Percentiles rank a stretch among this genome's conserved stretches.
Conservation (phyloP, 2,797 vertebrate genomes). For the Oceanodroma leucorhoa region DNA sequence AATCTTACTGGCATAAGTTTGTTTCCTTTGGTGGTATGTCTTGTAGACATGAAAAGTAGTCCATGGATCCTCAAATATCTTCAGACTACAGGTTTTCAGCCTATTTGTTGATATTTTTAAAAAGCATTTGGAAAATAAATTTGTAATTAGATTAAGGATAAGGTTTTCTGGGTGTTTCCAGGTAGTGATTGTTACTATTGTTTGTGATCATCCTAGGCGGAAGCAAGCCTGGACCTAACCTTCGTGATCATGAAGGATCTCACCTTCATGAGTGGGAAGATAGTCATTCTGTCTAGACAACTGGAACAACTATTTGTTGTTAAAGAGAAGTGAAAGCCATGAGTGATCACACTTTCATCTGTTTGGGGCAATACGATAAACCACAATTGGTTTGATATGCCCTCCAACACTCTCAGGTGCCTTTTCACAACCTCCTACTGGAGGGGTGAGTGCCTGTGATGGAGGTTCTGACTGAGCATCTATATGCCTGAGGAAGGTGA, state of each 20-base stretch:
- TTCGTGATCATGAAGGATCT: neutral
- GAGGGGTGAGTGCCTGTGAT: neutral
- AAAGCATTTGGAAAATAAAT: neutral
- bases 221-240: neutral
- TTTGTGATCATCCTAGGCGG: neutral
- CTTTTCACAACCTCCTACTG: neutral
- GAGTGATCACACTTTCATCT: neutral
- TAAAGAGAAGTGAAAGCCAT: neutral
- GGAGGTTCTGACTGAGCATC: neutral
- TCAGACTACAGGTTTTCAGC: neutral
- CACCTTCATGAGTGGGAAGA: neutral
- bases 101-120: neutral
- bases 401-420: neutral
- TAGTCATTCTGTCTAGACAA: neutral
- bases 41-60: neutral
- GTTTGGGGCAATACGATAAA: neutral
- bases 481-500: neutral
- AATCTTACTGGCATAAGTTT: neutral
- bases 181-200: neutral
- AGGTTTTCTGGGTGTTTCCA: neutral
- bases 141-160: neutral
- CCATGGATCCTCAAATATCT: neutral
- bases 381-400: neutral
- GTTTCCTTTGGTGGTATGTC: neutral
- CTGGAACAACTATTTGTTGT: neutral